These are phyloP conservation scores for Hippocampus comes DNA, from an alignment of 2,113 vertebrate species.

Conservation along the genomic window DNA sequence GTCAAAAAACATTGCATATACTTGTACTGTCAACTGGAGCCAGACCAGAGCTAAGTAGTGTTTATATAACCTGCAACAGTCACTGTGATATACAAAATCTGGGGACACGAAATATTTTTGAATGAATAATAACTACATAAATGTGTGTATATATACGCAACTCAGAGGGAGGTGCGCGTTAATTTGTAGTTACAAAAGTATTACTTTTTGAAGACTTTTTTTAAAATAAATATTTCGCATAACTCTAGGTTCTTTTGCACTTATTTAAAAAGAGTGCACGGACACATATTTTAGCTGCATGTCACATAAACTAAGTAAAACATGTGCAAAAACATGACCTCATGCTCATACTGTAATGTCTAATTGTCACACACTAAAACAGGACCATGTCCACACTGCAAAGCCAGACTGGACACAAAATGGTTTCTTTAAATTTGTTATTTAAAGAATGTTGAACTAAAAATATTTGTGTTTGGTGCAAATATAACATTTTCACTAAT, in stretches of 20 bases:
- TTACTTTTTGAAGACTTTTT: slow-evolving; percentile 9
- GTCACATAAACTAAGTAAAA: not conserved
- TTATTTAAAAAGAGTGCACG: slow-evolving; percentile 5
- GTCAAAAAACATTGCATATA: slow-evolving; percentile 12
- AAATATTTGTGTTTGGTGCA: too few species aligned
- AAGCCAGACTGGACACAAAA: too few species aligned
- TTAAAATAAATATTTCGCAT: slow-evolving; percentile 10
- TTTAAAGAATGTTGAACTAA: not conserved
- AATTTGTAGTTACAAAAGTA: slow-evolving; percentile 16
- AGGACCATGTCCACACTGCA: slow-evolving; percentile 51
- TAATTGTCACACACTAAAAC: slow-evolving; percentile 7
- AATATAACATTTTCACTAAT: not conserved
- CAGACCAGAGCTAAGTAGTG: slow-evolving; percentile 27
- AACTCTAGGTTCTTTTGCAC: slow-evolving; percentile 8
- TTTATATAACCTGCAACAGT: slow-evolving; percentile 16
- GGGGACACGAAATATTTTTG: not conserved
- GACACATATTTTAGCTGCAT: slow-evolving; percentile 28
- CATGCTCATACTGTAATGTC: slow-evolving; percentile 20
- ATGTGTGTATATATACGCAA: not conserved
- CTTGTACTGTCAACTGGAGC: slow-evolving; percentile 19
- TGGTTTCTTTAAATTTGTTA: too few species aligned
- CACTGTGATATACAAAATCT: slow-evolving; percentile 12
- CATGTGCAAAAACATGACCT: slow-evolving; percentile 20
- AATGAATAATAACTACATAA: slow-evolving; percentile 3
- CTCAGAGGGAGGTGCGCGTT: not conserved